Conservation (phyloP, 2,113 vertebrate genomes). For the Trogon surrucura region DNA sequence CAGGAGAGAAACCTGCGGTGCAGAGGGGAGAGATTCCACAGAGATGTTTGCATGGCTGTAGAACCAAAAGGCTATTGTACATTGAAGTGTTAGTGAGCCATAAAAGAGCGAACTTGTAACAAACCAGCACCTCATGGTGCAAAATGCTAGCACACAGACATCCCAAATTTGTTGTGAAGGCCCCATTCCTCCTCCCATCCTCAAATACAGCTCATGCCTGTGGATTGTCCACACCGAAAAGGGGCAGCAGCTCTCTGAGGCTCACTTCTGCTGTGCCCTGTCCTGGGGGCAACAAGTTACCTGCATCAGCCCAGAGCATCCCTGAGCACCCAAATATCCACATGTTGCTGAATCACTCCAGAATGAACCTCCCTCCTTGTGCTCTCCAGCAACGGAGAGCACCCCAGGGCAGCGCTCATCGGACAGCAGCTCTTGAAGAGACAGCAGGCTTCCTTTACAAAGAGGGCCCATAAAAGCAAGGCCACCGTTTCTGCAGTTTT, state of each 20-base stretch:
- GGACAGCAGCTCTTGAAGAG: rapidly evolving
- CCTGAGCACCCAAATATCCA: not conserved
- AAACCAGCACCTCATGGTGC: not conserved
- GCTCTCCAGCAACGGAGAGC: not conserved
- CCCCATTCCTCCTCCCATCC: not conserved
- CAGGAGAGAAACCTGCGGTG: not conserved
- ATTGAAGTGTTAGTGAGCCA: rapidly evolving
- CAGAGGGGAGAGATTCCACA: not conserved
- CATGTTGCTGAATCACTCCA: conserved; percentile 16
- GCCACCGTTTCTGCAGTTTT: not conserved
- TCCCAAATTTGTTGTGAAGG: not conserved
- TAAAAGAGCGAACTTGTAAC: rapidly evolving
- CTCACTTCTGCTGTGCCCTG: not conserved
- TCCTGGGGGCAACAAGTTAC: not conserved
- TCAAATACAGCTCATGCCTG: not conserved
- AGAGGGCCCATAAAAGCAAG: not conserved
- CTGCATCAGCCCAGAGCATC: not conserved
- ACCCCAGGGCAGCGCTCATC: rapidly evolving
- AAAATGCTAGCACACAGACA: not conserved
- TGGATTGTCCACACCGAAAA: rapidly evolving
- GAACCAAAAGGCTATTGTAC: not conserved
- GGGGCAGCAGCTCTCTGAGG: not conserved
- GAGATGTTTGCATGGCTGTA: not conserved
- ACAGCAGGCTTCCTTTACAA: not conserved
- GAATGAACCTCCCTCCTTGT: not conserved